Evolutionary conservation across 2,888 invertebrate genomes (phyloP).

Genomic region (Leucoptera coffeella): DNA sequence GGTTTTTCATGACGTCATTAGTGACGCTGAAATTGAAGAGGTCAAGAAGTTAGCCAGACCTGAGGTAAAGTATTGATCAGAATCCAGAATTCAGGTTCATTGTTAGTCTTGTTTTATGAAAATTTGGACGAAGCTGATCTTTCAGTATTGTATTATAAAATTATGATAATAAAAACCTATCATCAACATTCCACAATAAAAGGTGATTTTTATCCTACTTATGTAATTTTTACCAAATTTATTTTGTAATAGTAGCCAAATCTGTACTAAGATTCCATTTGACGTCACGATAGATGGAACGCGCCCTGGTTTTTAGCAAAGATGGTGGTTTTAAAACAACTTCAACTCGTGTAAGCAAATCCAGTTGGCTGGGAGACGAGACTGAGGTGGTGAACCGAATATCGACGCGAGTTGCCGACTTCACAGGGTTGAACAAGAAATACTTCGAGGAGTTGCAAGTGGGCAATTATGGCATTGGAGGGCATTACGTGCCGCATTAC

Average conservation of each 20-base stretch:
- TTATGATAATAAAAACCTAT: no score
- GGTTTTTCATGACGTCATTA: constrained; percentile 82
- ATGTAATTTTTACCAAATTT: no score
- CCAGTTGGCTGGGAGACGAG: constrained; percentile 89
- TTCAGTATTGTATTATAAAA: no score
- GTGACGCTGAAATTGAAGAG: constrained; percentile 77
- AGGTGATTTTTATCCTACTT: no score
- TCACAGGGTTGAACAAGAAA: constrained; percentile 79
- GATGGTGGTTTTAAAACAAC: constrained; percentile 90
- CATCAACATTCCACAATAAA: no score
- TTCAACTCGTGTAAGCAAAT: constrained; percentile 95
- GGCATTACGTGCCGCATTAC: constrained; percentile 97
- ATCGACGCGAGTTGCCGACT: constrained; percentile 71
- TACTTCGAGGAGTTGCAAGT: constrained; percentile 97
- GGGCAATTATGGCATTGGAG: constrained; percentile 97
- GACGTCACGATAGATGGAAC: constrained; percentile 71
- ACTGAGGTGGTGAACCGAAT: constrained; percentile 67
- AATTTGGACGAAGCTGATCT: no score
- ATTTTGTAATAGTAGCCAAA: no score
- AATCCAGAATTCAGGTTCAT: no score
- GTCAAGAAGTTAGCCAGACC: constrained; percentile 84
- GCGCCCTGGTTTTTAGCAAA: constrained; percentile 90
- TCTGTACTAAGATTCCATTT: constrained; percentile 4
- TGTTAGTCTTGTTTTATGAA: no score
- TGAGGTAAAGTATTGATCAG: no score